Conservation (phyloP, 2,888 invertebrate genomes). For the Ochropleura plecta region DNA sequence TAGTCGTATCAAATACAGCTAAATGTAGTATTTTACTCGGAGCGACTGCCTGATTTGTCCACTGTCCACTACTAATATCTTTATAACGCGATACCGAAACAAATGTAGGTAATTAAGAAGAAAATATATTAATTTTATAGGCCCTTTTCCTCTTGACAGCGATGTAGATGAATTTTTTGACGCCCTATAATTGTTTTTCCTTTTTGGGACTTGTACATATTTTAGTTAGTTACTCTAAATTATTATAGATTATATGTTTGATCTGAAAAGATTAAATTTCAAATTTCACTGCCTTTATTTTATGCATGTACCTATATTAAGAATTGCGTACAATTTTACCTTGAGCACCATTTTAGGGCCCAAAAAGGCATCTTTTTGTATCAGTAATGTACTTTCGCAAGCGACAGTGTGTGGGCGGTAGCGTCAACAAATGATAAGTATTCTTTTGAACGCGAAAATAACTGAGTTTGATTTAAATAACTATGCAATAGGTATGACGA, state of each 20-base stretch:
- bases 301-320: too few species aligned
- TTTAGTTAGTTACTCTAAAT: too few species aligned
- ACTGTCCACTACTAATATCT: background rate
- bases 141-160: too few species aligned
- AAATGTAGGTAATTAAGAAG: background rate
- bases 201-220: too few species aligned
- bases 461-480: constrained; percentile 71
- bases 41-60: background rate
- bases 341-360: constrained; percentile 69
- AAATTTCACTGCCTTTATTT: too few species aligned
- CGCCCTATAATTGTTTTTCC: too few species aligned
- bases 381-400: constrained; percentile 73
- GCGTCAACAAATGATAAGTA: constrained; percentile 69
- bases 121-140: background rate
- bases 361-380: constrained; percentile 68
- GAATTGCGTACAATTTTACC: background rate
- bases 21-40: background rate
- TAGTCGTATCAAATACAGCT: background rate
- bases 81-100: background rate
- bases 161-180: too few species aligned
- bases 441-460: constrained; percentile 70
- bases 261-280: too few species aligned
- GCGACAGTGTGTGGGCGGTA: constrained; percentile 76
- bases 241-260: too few species aligned
- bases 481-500: constrained; percentile 34